phyloP scores from a whole-genome alignment of 2,113 vertebrate species.

The Melanocharis versteri region DNA sequence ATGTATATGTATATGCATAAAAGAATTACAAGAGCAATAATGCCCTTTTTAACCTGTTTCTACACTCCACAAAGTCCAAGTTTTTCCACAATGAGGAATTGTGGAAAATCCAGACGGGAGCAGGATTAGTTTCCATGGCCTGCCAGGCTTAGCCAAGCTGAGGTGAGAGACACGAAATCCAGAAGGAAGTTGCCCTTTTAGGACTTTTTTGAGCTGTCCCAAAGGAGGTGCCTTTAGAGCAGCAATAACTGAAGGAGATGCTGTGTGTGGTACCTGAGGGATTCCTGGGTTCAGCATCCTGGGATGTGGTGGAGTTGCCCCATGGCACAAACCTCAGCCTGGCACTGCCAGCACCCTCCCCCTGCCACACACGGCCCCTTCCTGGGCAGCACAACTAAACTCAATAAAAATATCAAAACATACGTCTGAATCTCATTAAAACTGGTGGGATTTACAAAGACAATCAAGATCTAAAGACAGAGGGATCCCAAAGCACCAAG shows the following conservation, averaged over 20 bases:
- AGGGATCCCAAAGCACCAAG: background rate
- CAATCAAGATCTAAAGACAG: background rate
- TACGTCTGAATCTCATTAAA: accelerated
- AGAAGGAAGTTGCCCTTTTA: background rate
- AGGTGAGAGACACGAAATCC: background rate
- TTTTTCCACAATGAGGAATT: background rate
- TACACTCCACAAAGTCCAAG: background rate
- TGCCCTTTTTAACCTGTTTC: accelerated
- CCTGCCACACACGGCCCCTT: accelerated
- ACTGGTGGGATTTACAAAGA: too few species aligned
- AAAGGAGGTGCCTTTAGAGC: background rate
- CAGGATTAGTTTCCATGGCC: background rate
- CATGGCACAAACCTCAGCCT: background rate
- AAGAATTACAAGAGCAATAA: background rate
- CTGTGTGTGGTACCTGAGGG: accelerated
- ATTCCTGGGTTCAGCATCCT: background rate
- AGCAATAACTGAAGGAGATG: background rate
- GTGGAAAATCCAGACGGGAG: too few species aligned
- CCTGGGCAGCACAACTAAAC: accelerated
- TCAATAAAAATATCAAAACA: background rate
- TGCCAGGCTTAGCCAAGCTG: background rate
- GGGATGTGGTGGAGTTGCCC: background rate
- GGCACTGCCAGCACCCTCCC: background rate
- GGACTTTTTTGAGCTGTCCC: background rate
- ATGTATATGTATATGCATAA: too few species aligned